Conservation (phyloP, 1,140 invertebrate species). For the Macrosteles quadrilineatus region DNA sequence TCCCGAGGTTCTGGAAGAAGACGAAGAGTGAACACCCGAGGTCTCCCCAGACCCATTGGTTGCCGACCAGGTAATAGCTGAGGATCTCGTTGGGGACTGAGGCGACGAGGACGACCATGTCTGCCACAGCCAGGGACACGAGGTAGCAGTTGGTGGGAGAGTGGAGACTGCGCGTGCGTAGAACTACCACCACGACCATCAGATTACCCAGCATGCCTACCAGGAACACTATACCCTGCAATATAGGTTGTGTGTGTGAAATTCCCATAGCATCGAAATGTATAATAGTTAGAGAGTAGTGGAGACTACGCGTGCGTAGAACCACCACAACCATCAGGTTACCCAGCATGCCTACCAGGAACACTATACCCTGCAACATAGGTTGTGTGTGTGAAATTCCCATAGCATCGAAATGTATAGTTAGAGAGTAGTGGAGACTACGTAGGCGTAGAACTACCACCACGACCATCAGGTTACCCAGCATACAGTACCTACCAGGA, state of each 20-base stretch:
- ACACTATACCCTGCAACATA: constrained; percentile 57
- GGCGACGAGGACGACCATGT: constrained; percentile 59
- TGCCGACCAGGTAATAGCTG: constrained; percentile 57
- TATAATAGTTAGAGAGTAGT: neutral
- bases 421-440: constrained; percentile 63
- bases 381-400: too few species aligned
- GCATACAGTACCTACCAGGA: constrained; percentile 58
- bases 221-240: constrained; percentile 59
- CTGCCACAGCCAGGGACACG: constrained; percentile 60
- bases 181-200: constrained; percentile 57
- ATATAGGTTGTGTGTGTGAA: too few species aligned
- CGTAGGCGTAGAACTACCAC: constrained; percentile 53
- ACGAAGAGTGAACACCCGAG: constrained; percentile 61
- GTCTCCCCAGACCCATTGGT: constrained; percentile 56
- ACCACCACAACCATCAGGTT: constrained; percentile 59
- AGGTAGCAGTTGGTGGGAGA: constrained; percentile 60
- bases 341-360: constrained; percentile 58
- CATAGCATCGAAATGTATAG: too few species aligned
- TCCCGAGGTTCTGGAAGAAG: constrained; percentile 68
- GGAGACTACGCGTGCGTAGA: constrained; percentile 45
- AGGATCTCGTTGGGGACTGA: constrained; percentile 62
- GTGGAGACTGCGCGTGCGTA: constrained; percentile 53
- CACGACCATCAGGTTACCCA: constrained; percentile 60
- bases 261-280: too few species aligned
- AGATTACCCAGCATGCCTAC: constrained; percentile 60